Conservation (phyloP, 1,140 invertebrate genomes). For the Adelges cooleyi region DNA sequence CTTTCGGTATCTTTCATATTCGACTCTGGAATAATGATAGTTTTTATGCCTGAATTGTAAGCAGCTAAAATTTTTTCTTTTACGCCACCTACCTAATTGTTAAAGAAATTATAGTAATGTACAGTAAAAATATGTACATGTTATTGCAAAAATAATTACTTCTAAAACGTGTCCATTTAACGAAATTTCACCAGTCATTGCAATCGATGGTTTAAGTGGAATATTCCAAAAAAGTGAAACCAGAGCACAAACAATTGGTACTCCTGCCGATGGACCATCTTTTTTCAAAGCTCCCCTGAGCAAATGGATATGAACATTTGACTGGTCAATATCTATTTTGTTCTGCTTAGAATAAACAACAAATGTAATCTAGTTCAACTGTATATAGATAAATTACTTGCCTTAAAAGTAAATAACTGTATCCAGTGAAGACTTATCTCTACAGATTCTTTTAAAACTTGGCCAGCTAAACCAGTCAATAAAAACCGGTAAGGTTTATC, state of each 20-base stretch:
- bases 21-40: slow-evolving; percentile 43
- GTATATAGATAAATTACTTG: too few relatives aligned
- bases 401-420: slow-evolving; percentile 40
- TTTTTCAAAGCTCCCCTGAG: slow-evolving; percentile 48
- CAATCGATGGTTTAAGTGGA: slow-evolving; percentile 44
- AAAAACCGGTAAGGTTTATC: slow-evolving; percentile 43
- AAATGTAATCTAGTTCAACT: too few relatives aligned
- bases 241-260: slow-evolving; percentile 46
- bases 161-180: slow-evolving; percentile 48
- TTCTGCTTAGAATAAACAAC: background rate
- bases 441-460: slow-evolving; percentile 51
- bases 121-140: background rate
- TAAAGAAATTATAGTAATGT: background rate
- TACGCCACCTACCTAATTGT: slow-evolving; percentile 43
- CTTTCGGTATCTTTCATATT: slow-evolving; percentile 45
- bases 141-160: slow-evolving; percentile 36
- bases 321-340: background rate
- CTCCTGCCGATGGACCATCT: slow-evolving; percentile 51
- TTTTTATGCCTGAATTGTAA: slow-evolving; percentile 43
- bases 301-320: slow-evolving; percentile 50
- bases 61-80: slow-evolving; percentile 52
- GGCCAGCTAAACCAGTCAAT: slow-evolving; percentile 48
- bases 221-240: slow-evolving; percentile 44
- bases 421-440: slow-evolving; percentile 48
- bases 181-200: slow-evolving; percentile 54